Base-by-base conservation (phyloP, 2,888 invertebrate species). In the Drosophila nigricruria region DNA sequence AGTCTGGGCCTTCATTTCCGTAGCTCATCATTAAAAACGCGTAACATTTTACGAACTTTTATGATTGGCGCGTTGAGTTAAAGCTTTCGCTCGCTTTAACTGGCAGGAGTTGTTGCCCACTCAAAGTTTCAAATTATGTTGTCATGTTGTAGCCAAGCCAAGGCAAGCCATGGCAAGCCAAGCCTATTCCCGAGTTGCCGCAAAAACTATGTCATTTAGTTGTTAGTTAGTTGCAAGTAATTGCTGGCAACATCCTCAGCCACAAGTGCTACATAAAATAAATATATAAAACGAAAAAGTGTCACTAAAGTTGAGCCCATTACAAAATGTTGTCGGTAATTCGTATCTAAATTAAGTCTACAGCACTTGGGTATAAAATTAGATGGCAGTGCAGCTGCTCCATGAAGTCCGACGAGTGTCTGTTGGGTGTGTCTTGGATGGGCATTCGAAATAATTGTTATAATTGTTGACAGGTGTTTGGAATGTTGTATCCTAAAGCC, bases 11-110 rank as follows among this genome's bases (percentile, higher is more conserved):
- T 50, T 50, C 71, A 42, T 49, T 81, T 70, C 60, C 64, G 62
- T 27, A 64, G 50, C 54, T 54, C 70, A 73, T 82, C 84, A 88
- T 88, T 86, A 88, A 82, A 87, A 88, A 73, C 86, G 84, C 84
- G 83, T 84, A 88, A 80, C 75, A 56, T 69, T 74, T 82, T 73
- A 77, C 73, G 59, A 60, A 58, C 67, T 73, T 77, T 88, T 75
- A 82, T 77, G 83, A 88, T 79, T 82, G 62, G 66, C 45, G 56
- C 30, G 49, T 42, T 32, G 56, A 56, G 60, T 54, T 82, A 70
- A 84, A 82, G 78, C 47, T 54, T 23, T 9, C 38, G 38, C 38
- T 6, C 71, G 65, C 76, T 79, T 81, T 65, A 82, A 76, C 40
- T 63, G 50, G 18, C 36, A 32, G 67, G n/a, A 45, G 40, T 23